Conservation (phyloP, 2,113 vertebrate species). For the Tiliqua scincoides region DNA sequence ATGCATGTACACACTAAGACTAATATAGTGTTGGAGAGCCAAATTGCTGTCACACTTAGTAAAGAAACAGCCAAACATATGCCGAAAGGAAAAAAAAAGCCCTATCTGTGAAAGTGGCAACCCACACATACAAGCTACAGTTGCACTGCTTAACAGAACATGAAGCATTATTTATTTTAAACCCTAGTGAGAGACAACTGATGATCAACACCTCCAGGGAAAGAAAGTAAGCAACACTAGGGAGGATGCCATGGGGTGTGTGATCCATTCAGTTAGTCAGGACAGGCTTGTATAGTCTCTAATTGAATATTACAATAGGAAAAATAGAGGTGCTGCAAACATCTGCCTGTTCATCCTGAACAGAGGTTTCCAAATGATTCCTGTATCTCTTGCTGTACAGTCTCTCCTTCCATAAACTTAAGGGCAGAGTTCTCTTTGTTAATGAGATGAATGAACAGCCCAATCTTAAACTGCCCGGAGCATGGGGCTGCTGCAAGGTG, state of each 20-base stretch:
- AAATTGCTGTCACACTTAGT: slow-evolving; percentile 1
- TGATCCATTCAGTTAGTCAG: background rate
- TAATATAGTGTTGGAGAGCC: background rate
- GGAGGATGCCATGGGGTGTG: background rate
- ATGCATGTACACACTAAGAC: background rate
- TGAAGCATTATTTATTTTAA: slow-evolving; percentile 38
- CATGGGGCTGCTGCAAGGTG: too few relatives aligned
- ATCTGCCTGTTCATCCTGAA: background rate
- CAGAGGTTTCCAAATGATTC: background rate
- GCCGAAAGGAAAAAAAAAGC: background rate
- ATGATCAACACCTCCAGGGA: background rate
- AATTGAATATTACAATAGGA: background rate
- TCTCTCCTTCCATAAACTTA: background rate
- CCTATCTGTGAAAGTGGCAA: background rate
- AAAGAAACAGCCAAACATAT: background rate
- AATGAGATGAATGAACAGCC: background rate
- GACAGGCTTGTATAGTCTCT: background rate
- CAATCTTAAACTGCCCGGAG: too few relatives aligned
- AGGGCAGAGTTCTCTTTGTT: background rate
- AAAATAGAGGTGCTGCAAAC: background rate
- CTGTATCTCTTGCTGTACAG: too few relatives aligned
- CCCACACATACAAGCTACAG: slow-evolving; percentile 11
- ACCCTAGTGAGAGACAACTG: slow-evolving; percentile 7
- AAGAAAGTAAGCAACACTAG: background rate
- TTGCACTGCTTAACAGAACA: slow-evolving; percentile 24